Evolutionary conservation across 2,888 invertebrate genomes (phyloP), one percentile per base, ranked within the genome.

Genomic region (Sycophila texana): DNA sequence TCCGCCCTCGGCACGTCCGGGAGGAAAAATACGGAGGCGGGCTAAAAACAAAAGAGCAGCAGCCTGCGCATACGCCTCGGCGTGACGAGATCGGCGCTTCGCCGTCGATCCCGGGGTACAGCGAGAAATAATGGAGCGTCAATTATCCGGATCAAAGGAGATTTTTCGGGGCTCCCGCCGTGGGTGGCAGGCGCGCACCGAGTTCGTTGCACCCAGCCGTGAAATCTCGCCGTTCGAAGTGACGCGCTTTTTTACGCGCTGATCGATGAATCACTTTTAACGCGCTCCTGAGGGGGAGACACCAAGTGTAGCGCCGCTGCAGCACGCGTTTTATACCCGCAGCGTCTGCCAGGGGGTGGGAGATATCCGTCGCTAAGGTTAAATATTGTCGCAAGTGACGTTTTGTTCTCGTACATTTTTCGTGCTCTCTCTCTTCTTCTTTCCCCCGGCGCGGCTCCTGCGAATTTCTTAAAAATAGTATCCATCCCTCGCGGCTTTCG

Each of bases 221-320:
- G 10, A 39, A 39, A 39, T 39, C 39, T 39, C 18, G 10, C 39
- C 53, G 60, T 22, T 60, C 51, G 60, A 51, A 39, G 39, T 51
- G 60, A 51, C 60, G 60, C 60, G 57, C 58, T 70, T 70, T 70
- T 16, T 14, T 20, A 14, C 20, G 53, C 30, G 49, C n/a, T 51
- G n/a, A 72, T 72, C 71, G 60, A 72, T 72, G 71, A 72, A 72
- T 72, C 71, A 72, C 20, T 51, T 72, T 72, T 26, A 51, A 67
- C 66, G 53, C 53, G 53, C 4, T 26, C 26, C 26, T 26, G n/a
- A 53, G 53, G 53, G n/a, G 53, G 53, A 53, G n/a, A 61, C 39
- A 63, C 39, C 39, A 18, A 63, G 63, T 39, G 26, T n/a, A n/a
- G 10, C 18, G 63, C 16, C 3, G 10, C 13, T 16, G 16, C 14